Percentiles rank a stretch among this genome's conserved stretches.
Conservation (phyloP, 2,113 vertebrate genomes). For the Percopsis transmontana region DNA sequence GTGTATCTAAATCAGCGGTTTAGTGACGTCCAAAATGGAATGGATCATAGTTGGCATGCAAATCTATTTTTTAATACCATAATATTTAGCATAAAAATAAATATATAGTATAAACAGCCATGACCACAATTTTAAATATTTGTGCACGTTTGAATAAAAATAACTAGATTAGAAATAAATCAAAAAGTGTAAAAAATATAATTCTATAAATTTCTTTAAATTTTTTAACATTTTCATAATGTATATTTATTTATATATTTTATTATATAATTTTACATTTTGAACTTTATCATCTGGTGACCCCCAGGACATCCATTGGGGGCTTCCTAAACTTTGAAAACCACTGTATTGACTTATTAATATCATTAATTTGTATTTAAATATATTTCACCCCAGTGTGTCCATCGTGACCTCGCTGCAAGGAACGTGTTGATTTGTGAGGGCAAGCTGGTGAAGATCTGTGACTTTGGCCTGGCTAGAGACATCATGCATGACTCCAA, state of each 20-base stretch:
- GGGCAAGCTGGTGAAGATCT: slow-evolving; percentile 98
- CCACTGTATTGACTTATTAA: neutral
- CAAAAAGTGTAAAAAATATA: too few relatives aligned
- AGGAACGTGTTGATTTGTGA: slow-evolving; percentile 97
- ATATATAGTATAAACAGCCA: too few relatives aligned
- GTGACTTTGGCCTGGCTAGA: slow-evolving; percentile 95
- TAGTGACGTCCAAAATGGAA: neutral
- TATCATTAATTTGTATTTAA: neutral
- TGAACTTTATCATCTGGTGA: neutral
- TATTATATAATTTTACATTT: neutral
- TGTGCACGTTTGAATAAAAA: too few relatives aligned
- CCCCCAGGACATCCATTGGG: too few relatives aligned
- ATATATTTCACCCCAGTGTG: slow-evolving; percentile 80
- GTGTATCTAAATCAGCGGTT: neutral
- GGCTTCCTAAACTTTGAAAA: too few relatives aligned
- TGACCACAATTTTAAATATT: too few relatives aligned
- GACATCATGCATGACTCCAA: slow-evolving; percentile 99
- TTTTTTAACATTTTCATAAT: neutral
- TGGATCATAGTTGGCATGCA: too few relatives aligned
- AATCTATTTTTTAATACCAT: too few relatives aligned
- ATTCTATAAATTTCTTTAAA: neutral
- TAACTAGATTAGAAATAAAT: too few relatives aligned
- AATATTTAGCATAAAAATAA: too few relatives aligned
- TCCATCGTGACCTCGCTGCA: slow-evolving; percentile 95
- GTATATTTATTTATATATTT: too few relatives aligned